Conservation (phyloP, 2,888 invertebrate genomes). For the Amiota minor region DNA sequence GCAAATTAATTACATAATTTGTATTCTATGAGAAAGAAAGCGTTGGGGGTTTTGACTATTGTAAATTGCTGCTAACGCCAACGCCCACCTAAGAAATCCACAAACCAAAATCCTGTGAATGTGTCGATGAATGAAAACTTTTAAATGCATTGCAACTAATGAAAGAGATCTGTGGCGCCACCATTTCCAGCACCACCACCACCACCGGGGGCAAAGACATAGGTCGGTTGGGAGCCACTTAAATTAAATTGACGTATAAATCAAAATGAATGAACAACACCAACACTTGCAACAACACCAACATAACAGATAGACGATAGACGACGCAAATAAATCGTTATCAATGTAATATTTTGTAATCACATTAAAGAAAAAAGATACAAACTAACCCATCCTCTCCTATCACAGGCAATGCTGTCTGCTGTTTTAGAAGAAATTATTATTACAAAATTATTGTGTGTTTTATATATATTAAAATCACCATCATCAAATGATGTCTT, state of each 20-base stretch:
- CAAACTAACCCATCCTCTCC: too few species aligned
- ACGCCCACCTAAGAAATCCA: too few species aligned
- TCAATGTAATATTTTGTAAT: constrained; percentile 18
- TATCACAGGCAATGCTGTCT: not conserved
- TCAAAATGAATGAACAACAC: not conserved
- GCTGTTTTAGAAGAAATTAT: not conserved
- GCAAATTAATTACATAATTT: constrained; percentile 30
- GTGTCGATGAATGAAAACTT: constrained; percentile 36
- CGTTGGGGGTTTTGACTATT: too few species aligned
- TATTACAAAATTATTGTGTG: constrained; percentile 4
- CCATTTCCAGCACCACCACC: constrained; percentile 19
- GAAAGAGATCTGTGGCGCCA: constrained; percentile 51
- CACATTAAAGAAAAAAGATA: too few species aligned
- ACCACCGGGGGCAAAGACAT: not conserved
- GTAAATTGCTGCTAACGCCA: too few species aligned
- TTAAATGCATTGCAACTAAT: constrained; percentile 51
- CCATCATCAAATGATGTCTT: not conserved
- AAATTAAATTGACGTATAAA: not conserved
- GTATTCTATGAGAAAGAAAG: not conserved
- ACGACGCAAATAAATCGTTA: not conserved
- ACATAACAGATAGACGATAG: not conserved
- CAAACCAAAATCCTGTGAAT: not conserved
- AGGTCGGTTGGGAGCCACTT: constrained; percentile 6
- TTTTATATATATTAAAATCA: constrained; percentile 7
- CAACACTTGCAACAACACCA: not conserved